Conservation (phyloP, 2,888 invertebrate species). For the Adela reaumurella region DNA sequence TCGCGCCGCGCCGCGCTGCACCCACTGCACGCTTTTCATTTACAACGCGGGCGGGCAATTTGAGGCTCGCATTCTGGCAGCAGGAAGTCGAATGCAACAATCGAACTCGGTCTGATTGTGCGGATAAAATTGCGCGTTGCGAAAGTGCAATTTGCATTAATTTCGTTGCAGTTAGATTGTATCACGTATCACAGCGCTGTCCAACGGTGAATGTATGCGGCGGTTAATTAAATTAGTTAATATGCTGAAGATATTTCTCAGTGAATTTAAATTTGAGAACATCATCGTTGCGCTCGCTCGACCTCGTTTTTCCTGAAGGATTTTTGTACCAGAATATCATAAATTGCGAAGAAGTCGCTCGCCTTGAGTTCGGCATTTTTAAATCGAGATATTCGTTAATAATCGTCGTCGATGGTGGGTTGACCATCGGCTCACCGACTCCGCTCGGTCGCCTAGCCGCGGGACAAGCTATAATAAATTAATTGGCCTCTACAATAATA, state of each 20-base stretch:
- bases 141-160: no score
- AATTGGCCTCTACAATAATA: not conserved
- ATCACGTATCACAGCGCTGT: no score
- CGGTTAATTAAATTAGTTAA: no score
- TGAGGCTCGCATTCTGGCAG: not conserved
- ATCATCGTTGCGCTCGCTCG: no score
- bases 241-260: no score
- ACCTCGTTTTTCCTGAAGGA: no score
- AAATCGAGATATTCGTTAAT: not conserved
- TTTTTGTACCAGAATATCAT: constrained; percentile 16
- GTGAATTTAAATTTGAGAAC: no score
- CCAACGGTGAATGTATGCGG: no score
- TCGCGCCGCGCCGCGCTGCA: not conserved
- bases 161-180: no score
- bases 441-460: not conserved
- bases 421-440: not conserved
- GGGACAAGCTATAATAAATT: not conserved
- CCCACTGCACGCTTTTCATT: not conserved
- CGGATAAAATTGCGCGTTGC: no score
- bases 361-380: constrained; percentile 27
- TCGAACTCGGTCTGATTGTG: no score
- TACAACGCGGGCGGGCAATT: not conserved
- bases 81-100: no score
- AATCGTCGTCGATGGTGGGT: not conserved
- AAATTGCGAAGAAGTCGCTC: constrained; percentile 29